Percentiles rank a stretch among this genome's conserved stretches.
phyloP scores from a whole-genome alignment of 1,140 invertebrate genomes.

The Drosophila parvula region DNA sequence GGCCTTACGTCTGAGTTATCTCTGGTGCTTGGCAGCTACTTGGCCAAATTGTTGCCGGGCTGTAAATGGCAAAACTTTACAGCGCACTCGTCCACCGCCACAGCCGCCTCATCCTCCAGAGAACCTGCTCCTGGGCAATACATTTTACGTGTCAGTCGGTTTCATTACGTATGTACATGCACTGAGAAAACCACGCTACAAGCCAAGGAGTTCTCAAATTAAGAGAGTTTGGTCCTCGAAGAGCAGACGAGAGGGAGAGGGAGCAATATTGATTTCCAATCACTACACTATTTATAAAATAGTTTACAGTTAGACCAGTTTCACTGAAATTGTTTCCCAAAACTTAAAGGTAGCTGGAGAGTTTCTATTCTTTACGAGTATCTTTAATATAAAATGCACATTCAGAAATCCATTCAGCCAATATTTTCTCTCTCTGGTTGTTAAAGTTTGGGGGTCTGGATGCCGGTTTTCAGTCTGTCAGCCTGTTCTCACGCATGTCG shows the following conservation, averaged over 20 bases:
- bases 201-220: neutral
- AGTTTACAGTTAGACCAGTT: too few relatives aligned
- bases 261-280: neutral
- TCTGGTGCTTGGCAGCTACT: constrained; percentile 65
- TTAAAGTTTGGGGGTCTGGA: constrained; percentile 1
- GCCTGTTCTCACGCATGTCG: constrained; percentile 49
- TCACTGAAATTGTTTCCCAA: too few relatives aligned
- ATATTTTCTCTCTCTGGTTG: neutral
- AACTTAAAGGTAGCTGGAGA: neutral
- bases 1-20: constrained; percentile 53
- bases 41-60: constrained; percentile 69
- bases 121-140: constrained; percentile 31
- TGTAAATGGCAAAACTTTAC: constrained; percentile 61
- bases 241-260: neutral
- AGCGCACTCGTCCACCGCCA: constrained; percentile 8
- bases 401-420: too few relatives aligned
- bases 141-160: constrained; percentile 63
- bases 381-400: neutral
- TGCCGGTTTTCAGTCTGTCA: constrained; percentile 22
- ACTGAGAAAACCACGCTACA: neutral
- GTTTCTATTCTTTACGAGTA: neutral
- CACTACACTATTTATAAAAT: neutral
- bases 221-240: neutral
- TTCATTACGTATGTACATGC: constrained; percentile 33
- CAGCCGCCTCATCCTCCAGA: neutral